phyloP scores from a whole-genome alignment of 2,888 invertebrate genomes.

The Latrodectus elegans region DNA sequence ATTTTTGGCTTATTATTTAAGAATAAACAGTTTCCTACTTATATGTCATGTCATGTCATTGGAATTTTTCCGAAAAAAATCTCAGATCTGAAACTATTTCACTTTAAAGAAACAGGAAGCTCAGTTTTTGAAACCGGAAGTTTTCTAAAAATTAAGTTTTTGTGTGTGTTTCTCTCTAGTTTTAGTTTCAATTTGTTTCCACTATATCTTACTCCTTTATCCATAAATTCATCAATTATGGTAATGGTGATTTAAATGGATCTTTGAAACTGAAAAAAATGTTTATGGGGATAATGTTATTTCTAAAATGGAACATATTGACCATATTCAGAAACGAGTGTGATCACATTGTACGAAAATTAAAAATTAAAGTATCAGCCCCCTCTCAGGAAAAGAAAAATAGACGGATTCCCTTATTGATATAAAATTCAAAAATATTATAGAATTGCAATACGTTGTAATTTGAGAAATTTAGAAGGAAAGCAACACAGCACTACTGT shows the following conservation, averaged over 20 bases:
- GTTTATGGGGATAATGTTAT: constrained; percentile 3
- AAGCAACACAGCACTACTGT: constrained; percentile 7
- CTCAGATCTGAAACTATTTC: no score
- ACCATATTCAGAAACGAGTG: constrained; percentile 13
- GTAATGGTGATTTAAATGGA: not conserved
- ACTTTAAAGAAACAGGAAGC: no score
- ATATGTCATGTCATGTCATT: no score
- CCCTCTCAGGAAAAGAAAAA: constrained; percentile 12
- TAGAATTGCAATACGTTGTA: constrained; percentile 15
- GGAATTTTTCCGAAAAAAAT: no score
- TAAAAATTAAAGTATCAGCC: not conserved
- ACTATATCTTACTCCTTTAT: no score
- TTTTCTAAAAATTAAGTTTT: no score
- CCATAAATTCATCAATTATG: no score
- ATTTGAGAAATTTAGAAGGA: not conserved
- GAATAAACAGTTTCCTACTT: no score
- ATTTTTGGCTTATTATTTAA: no score
- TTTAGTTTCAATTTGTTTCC: no score
- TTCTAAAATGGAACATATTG: constrained; percentile 10
- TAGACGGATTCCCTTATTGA: constrained; percentile 22
- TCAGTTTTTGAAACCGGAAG: no score
- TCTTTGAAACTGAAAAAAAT: constrained; percentile 7
- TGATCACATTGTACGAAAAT: not conserved
- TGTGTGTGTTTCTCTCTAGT: no score
- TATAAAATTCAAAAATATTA: constrained; percentile 37